These are phyloP conservation scores for Pandemis heparana DNA, from an alignment of 2,888 invertebrate species.

Conservation along the genomic window DNA sequence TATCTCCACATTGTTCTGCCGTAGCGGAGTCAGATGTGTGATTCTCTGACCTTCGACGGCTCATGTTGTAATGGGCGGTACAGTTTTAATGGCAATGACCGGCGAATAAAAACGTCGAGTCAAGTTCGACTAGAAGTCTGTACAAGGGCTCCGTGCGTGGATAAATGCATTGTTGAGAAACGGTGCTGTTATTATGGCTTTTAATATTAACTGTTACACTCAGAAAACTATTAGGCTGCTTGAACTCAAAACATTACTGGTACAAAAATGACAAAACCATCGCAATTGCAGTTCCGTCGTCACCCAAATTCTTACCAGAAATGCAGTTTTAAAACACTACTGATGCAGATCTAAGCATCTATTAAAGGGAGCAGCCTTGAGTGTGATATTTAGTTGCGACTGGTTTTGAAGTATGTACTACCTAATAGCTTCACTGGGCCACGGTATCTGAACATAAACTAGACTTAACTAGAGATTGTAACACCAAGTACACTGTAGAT, in stretches of 20 bases:
- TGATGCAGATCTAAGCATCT: too few relatives aligned
- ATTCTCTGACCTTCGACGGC: conserved; percentile 15
- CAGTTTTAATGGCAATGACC: conserved; percentile 60
- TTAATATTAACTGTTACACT: conserved; percentile 6
- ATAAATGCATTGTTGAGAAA: conserved; percentile 2
- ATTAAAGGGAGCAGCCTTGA: too few relatives aligned
- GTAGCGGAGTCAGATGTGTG: not conserved
- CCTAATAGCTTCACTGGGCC: too few relatives aligned
- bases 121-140: conserved; percentile 4
- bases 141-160: conserved; percentile 27
- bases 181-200: not conserved
- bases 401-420: too few relatives aligned
- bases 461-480: too few relatives aligned
- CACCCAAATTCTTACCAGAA: too few relatives aligned
- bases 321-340: too few relatives aligned
- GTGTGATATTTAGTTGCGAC: too few relatives aligned
- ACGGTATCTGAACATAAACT: too few relatives aligned
- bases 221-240: not conserved
- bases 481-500: too few relatives aligned
- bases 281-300: too few relatives aligned
- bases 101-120: conserved; percentile 3
- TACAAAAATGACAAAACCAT: not conserved
- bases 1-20: not conserved
- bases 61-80: conserved; percentile 15
- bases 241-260: not conserved